Evolutionary conservation across 2,797 vertebrate genomes (phyloP).

Genomic region (Apogon hyalosoma): DNA sequence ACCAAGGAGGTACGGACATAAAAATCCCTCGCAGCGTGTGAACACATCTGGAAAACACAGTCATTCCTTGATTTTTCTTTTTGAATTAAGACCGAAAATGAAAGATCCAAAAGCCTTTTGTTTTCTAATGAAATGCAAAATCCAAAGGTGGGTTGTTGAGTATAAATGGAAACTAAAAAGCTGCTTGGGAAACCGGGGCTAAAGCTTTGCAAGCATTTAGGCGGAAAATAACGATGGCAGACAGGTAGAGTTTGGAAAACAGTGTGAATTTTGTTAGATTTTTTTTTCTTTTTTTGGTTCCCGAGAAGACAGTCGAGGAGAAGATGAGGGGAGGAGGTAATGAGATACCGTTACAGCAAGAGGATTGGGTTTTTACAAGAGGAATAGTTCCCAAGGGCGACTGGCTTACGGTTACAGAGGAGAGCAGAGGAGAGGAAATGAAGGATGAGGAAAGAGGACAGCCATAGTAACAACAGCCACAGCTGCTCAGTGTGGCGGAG

Average conservation of each 20-base stretch:
- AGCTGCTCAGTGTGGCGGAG: conserved; percentile 48
- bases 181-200: conserved; percentile 16
- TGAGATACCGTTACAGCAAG: conserved; percentile 26
- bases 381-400: conserved; percentile 16
- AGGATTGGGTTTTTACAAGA: conserved; percentile 13
- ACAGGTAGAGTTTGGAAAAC: conserved; percentile 7
- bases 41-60: conserved; percentile 9
- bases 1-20: no score
- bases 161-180: conserved; percentile 29
- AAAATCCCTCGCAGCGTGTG: not conserved
- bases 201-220: conserved; percentile 1
- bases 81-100: conserved; percentile 10
- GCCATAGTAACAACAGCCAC: conserved; percentile 44
- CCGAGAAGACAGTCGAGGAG: not conserved
- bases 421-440: conserved; percentile 13
- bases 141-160: conserved; percentile 25
- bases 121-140: conserved; percentile 55
- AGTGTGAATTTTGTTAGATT: not conserved
- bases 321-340: conserved; percentile 5
- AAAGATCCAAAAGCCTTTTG: conserved; percentile 20
- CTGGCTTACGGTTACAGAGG: conserved; percentile 2
- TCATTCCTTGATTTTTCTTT: no score
- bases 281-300: not conserved
- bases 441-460: conserved; percentile 29
- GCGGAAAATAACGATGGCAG: conserved; percentile 8